Evolutionary conservation across 2,797 vertebrate genomes (phyloP).

Genomic region (Eospalax fontanierii): DNA sequence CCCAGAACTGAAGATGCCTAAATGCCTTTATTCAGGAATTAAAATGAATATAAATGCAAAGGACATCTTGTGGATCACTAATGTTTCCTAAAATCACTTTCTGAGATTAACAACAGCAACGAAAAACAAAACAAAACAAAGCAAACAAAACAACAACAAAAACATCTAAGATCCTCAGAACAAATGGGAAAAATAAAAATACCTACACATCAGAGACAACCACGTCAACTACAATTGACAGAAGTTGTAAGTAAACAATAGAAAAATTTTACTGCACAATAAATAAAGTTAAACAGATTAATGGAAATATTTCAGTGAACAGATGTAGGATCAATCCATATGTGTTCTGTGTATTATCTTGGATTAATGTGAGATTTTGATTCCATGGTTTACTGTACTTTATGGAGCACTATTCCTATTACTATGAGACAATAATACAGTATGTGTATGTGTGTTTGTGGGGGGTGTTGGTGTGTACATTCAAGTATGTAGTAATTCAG

Average conservation of each 20-base stretch:
- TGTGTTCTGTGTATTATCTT: background rate
- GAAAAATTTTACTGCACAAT: background rate
- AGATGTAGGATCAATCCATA: background rate
- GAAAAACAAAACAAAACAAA: no score
- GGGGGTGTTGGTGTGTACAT: no score
- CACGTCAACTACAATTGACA: background rate
- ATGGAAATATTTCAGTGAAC: background rate
- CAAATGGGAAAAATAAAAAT: conserved; percentile 50
- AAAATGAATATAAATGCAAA: conserved; percentile 25
- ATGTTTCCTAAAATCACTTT: background rate
- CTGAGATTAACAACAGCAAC: conserved; percentile 27
- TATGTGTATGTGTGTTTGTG: background rate
- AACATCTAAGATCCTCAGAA: conserved; percentile 3
- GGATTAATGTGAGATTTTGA: background rate
- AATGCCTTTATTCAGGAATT: background rate
- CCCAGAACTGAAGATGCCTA: background rate
- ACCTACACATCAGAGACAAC: background rate
- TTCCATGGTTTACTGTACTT: background rate
- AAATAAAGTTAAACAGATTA: background rate
- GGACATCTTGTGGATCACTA: background rate
- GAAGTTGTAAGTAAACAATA: background rate
- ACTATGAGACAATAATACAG: background rate
- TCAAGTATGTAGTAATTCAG: background rate
- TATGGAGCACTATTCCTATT: background rate
- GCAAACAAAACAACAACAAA: no score